phyloP scores from a whole-genome alignment of 2,888 invertebrate species.

The Dryobota labecula region DNA sequence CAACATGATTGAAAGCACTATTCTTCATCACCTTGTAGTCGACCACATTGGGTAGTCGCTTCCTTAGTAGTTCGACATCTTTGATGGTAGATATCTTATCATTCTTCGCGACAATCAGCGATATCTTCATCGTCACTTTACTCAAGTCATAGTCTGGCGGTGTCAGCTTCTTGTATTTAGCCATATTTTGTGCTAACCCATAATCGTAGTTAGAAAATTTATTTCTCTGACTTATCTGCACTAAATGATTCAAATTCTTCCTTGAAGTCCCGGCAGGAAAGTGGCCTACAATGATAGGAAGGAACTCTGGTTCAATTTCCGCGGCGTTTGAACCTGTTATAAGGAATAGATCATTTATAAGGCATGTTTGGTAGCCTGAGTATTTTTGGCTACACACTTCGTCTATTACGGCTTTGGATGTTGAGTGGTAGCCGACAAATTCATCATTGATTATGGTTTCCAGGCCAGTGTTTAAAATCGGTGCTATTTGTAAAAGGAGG shows the following conservation, averaged over 20 bases:
- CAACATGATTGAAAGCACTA: constrained; percentile 70
- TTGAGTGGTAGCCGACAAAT: constrained; percentile 59
- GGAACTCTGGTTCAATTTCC: constrained; percentile 70
- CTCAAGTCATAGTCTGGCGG: constrained; percentile 75
- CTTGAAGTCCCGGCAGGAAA: constrained; percentile 74
- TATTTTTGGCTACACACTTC: constrained; percentile 59
- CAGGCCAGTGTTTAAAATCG: constrained; percentile 54
- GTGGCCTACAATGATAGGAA: constrained; percentile 63
- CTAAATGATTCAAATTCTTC: constrained; percentile 72
- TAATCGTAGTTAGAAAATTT: constrained; percentile 75
- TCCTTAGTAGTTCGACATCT: constrained; percentile 67
- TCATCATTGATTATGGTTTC: constrained; percentile 55
- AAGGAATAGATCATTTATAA: constrained; percentile 58
- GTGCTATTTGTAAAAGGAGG: constrained; percentile 48
- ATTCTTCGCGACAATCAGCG: constrained; percentile 70
- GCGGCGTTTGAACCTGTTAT: constrained; percentile 60
- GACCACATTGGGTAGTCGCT: constrained; percentile 69
- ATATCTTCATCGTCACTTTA: constrained; percentile 69
- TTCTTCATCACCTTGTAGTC: constrained; percentile 58
- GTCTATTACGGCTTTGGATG: constrained; percentile 56
- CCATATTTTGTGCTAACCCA: constrained; percentile 67
- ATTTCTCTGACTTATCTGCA: constrained; percentile 66
- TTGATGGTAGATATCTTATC: constrained; percentile 70
- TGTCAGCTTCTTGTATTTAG: constrained; percentile 60
- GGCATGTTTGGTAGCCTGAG: constrained; percentile 66